Percentiles rank a stretch among this genome's conserved stretches.
These are phyloP conservation scores for Eristalis pertinax DNA, from an alignment of 2,888 invertebrate species.

Conservation along the genomic window DNA sequence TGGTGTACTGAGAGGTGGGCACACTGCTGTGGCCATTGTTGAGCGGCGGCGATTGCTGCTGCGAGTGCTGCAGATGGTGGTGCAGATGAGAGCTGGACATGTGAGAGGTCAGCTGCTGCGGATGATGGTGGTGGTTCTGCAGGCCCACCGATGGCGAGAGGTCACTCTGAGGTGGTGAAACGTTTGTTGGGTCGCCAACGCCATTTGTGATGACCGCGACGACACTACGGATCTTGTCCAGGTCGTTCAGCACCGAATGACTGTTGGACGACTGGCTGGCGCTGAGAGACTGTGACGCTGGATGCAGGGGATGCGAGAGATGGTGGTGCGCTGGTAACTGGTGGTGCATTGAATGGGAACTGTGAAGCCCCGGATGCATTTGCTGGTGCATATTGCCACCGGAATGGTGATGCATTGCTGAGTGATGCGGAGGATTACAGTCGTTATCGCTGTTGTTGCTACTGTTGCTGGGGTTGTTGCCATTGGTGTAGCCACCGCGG, in stretches of 20 bases:
- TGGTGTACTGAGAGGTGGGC: conserved; percentile 46
- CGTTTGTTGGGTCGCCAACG: conserved; percentile 24
- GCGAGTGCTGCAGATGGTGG: conserved; percentile 15
- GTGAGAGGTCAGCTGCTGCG: conserved; percentile 66
- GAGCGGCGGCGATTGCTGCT: conserved; percentile 15
- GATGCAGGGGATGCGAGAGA: conserved; percentile 54
- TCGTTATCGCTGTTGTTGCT: conserved; percentile 50
- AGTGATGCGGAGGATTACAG: conserved; percentile 46
- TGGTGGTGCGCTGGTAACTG: conserved; percentile 61
- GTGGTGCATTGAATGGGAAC: conserved; percentile 42
- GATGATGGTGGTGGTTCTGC: conserved; percentile 72
- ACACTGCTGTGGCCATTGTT: conserved; percentile 30
- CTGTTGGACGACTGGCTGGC: conserved; percentile 63
- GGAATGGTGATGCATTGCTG: conserved; percentile 62
- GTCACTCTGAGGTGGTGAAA: conserved; percentile 49
- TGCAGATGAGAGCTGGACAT: conserved; percentile 32
- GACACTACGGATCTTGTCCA: conserved; percentile 79
- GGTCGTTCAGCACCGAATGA: conserved; percentile 74
- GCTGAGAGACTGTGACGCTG: conserved; percentile 76
- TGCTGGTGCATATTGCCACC: conserved; percentile 49
- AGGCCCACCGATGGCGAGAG: conserved; percentile 21
- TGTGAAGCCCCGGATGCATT: conserved; percentile 56
- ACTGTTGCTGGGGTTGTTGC: conserved; percentile 21
- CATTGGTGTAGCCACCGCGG: conserved; percentile 49
- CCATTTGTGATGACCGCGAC: conserved; percentile 75